Evolutionary conservation across 2,888 invertebrate genomes (phyloP).

Genomic region (Sycophila texana): DNA sequence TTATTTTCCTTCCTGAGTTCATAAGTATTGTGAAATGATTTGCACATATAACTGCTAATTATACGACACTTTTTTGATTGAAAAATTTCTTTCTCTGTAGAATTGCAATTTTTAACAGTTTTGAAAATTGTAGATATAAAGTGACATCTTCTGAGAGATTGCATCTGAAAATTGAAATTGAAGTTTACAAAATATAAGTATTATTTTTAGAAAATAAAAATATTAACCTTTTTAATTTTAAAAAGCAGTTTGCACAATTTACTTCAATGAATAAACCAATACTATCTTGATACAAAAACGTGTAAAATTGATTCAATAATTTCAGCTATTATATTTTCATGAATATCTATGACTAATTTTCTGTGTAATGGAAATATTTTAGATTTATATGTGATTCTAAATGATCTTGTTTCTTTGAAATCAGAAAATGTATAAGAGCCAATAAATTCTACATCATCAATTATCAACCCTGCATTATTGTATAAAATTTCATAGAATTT

Average conservation of each 20-base stretch:
- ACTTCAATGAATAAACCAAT: background rate
- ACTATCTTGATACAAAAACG: slow-evolving; percentile 57
- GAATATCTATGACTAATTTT: slow-evolving; percentile 70
- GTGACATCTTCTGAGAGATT: slow-evolving; percentile 27
- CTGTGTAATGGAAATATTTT: slow-evolving; percentile 69
- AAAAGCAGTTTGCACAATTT: slow-evolving; percentile 1
- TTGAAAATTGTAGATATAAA: slow-evolving; percentile 20
- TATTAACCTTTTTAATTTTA: slow-evolving; percentile 28
- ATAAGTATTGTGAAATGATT: slow-evolving; percentile 60
- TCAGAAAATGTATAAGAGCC: slow-evolving; percentile 66
- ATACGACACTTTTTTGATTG: slow-evolving; percentile 36
- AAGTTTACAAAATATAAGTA: slow-evolving; percentile 17
- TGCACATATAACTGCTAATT: slow-evolving; percentile 47
- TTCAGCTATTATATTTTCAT: slow-evolving; percentile 68
- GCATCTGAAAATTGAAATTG: slow-evolving; percentile 50
- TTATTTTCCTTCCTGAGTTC: slow-evolving; percentile 49
- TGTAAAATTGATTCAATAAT: slow-evolving; percentile 62
- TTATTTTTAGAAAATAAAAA: background rate
- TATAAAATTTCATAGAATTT: slow-evolving; percentile 68
- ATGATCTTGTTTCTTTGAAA: slow-evolving; percentile 66
- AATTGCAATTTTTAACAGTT: slow-evolving; percentile 23
- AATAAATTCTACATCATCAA: slow-evolving; percentile 68
- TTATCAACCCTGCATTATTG: slow-evolving; percentile 69
- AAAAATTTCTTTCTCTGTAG: slow-evolving; percentile 24
- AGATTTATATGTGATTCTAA: slow-evolving; percentile 73